These are phyloP conservation scores for Kryptolebias ocellatus DNA, from an alignment of 2,797 vertebrate species.

Conservation along the genomic window DNA sequence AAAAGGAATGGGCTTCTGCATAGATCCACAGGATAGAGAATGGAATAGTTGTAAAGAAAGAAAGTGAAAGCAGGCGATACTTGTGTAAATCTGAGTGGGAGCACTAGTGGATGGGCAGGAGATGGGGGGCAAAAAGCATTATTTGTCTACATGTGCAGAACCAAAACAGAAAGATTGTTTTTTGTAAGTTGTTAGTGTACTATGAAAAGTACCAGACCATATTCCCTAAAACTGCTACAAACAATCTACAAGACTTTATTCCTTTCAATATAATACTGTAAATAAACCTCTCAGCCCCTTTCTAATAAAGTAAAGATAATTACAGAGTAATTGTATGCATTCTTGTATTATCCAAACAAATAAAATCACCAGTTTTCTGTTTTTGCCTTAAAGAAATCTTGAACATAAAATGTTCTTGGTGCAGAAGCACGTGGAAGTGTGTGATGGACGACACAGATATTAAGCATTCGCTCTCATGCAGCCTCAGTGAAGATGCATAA, in stretches of 20 bases:
- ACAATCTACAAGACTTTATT: slow-evolving; percentile 45
- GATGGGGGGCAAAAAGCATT: slow-evolving; percentile 51
- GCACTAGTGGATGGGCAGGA: slow-evolving; percentile 30
- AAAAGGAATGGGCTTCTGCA: slow-evolving; percentile 83
- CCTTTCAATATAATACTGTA: slow-evolving; percentile 40
- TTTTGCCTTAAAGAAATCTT: slow-evolving; percentile 45
- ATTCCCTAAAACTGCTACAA: slow-evolving; percentile 56
- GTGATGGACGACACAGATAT: slow-evolving; percentile 34
- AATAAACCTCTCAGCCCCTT: too few relatives aligned
- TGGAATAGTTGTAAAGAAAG: slow-evolving; percentile 74
- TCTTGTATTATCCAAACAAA: slow-evolving; percentile 36
- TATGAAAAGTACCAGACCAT: slow-evolving; percentile 50
- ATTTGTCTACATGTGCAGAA: slow-evolving; percentile 47
- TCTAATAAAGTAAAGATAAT: slow-evolving; percentile 1
- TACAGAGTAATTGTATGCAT: slow-evolving; percentile 53
- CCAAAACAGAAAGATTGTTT: slow-evolving; percentile 37
- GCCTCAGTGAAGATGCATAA: background rate
- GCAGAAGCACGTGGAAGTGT: slow-evolving; percentile 32
- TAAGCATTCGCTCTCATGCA: slow-evolving; percentile 40
- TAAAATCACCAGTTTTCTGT: slow-evolving; percentile 39
- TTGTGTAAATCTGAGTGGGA: slow-evolving; percentile 50
- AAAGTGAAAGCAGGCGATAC: slow-evolving; percentile 56
- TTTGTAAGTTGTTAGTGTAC: slow-evolving; percentile 47
- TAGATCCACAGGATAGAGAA: slow-evolving; percentile 86
- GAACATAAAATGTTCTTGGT: slow-evolving; percentile 32